Evolutionary conservation across 1,140 invertebrate genomes (phyloP), one percentile per base, ranked within the genome.

Genomic region (Leucophenga varia): DNA sequence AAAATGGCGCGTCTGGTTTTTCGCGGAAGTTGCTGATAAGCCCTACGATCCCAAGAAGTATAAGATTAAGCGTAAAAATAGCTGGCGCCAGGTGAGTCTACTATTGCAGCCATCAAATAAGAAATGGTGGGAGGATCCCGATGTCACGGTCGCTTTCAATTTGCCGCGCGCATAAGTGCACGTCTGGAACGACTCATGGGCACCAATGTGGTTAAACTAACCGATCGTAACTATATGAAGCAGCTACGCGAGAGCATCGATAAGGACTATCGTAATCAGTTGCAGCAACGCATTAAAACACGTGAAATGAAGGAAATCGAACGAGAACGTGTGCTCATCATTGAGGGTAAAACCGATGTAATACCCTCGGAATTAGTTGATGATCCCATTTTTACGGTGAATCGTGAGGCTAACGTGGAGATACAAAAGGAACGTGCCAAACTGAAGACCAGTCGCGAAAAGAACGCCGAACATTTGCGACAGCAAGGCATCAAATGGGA

Each of bases 211-310:
- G 82, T 85, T 2, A 78, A 80, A 47, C 61, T 86, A 34, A 84
- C 82, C 8, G 84, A 86, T 60, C 71, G 81, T 28, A 78, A 79
- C 46, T 85, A 83, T 65, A 86, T 86, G 84, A 74, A 78, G 49
- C 76, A 79, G 46, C 64, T 86, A 3, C 78, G 82, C 45, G 57
- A 76, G 16, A 76, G 78, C 31, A 80, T 85, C 22, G 67, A 78
- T 39, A 78, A 84, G 55, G 81, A 82, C 49, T 81, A 84, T 71
- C 78, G 79, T 42, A 75, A 76, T 22, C 74, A 76, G 39, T 78
- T 84, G 55, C 64, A 78, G 16, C 77, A 78, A 55, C 68, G 84
- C 28, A 84, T 86, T 18, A 73, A 76, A 37, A 72, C 79, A 12
- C 72, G 84, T 53, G 79, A 83, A 82, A 76, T 72, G 17, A 77